A percentile compares a stretch with the other conserved stretches of the same genome.
Conservation (phyloP, 2,888 invertebrate species). For the Zygogramma bicolorata region DNA sequence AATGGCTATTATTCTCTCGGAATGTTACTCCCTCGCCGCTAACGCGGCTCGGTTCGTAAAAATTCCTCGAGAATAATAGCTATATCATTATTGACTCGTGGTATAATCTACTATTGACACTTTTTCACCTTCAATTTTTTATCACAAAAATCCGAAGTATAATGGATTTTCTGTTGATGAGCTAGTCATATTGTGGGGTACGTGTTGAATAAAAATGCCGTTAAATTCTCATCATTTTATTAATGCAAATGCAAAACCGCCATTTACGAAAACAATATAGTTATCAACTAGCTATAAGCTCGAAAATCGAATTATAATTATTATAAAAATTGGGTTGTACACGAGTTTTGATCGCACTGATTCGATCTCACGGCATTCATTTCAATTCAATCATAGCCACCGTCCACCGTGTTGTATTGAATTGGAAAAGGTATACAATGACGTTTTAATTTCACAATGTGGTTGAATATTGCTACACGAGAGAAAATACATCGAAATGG, state of each 20-base stretch:
- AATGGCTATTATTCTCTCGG: too few species aligned
- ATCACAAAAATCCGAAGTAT: too few species aligned
- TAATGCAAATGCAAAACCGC: not conserved
- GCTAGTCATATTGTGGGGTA: too few species aligned
- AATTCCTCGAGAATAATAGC: too few species aligned
- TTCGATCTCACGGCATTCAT: not conserved
- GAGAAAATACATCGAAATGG: constrained; percentile 25
- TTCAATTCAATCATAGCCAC: not conserved
- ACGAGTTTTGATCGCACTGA: not conserved
- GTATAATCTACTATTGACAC: too few species aligned
- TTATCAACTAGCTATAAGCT: not conserved
- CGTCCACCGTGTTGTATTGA: not conserved
- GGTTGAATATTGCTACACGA: not conserved
- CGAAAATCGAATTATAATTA: not conserved
- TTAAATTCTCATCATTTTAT: not conserved
- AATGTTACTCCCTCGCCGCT: too few species aligned
- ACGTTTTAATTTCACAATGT: not conserved
- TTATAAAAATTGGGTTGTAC: not conserved
- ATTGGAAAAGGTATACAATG: not conserved
- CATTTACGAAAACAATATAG: not conserved
- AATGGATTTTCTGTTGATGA: too few species aligned
- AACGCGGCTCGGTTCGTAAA: too few species aligned
- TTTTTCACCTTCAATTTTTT: too few species aligned
- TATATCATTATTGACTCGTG: too few species aligned
- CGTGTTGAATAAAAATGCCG: too few species aligned